A percentile compares a stretch with the other conserved stretches of the same genome.
Evolutionary conservation across 1,140 invertebrate species (phyloP).

Genomic region (Reticulitermes speratus): DNA sequence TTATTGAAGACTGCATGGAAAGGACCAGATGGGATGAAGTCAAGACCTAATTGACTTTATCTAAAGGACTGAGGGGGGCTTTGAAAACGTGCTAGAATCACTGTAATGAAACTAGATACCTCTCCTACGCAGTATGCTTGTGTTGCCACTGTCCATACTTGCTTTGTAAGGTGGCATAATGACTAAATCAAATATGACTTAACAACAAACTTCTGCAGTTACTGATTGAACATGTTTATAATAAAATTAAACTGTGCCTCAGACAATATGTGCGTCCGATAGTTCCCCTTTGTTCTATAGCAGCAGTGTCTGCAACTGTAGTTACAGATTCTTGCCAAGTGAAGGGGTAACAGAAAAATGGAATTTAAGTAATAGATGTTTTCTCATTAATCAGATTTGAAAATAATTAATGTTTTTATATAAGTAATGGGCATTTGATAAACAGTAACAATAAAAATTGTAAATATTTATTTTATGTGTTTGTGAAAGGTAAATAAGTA

Average conservation of each 20-base stretch:
- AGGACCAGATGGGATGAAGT: too few species aligned
- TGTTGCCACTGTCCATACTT: too few species aligned
- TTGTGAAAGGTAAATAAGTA: not conserved
- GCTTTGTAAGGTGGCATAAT: too few species aligned
- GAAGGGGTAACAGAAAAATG: not conserved
- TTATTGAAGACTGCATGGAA: too few species aligned
- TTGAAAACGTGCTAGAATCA: too few species aligned
- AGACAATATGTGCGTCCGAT: not conserved
- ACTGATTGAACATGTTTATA: too few species aligned
- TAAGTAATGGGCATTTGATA: constrained; percentile 1
- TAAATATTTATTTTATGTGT: constrained; percentile 15
- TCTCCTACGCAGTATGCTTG: too few species aligned
- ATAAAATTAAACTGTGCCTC: not conserved
- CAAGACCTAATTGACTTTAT: too few species aligned
- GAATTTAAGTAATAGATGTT: not conserved
- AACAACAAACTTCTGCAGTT: too few species aligned
- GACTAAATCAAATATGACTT: too few species aligned
- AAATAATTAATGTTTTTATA: not conserved
- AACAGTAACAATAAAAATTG: not conserved
- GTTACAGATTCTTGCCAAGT: not conserved
- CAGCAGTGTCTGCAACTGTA: not conserved
- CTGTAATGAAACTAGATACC: too few species aligned
- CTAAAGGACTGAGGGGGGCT: too few species aligned
- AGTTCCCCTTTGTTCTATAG: not conserved
- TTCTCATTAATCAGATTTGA: not conserved